These are phyloP conservation scores for Octonoba sinensis DNA, from an alignment of 2,888 invertebrate genomes.

Conservation along the genomic window DNA sequence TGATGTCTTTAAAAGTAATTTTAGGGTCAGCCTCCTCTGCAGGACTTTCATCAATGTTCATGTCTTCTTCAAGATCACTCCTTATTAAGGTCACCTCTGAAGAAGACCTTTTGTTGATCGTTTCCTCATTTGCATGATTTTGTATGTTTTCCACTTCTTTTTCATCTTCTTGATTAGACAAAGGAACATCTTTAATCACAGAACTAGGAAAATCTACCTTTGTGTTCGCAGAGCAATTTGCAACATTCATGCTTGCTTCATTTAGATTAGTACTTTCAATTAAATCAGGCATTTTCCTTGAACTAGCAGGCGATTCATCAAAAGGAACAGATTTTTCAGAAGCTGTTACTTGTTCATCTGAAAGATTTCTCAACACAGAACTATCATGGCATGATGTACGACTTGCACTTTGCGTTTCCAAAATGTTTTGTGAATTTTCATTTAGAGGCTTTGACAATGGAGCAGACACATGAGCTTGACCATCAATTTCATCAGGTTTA, in stretches of 20 bases:
- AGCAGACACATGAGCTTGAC: conserved; percentile 59
- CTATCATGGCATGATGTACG: no score
- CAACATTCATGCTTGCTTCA: background rate
- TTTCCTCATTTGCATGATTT: background rate
- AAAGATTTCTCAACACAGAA: no score
- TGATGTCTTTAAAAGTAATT: conserved; percentile 9
- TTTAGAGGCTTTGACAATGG: conserved; percentile 35
- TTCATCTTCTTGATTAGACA: background rate
- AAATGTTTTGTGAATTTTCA: background rate
- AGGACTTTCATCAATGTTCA: no score
- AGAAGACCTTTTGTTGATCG: no score
- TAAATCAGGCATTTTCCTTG: conserved; percentile 2
- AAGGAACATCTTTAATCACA: background rate
- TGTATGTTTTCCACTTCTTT: background rate
- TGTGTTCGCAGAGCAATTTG: background rate
- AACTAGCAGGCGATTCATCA: background rate
- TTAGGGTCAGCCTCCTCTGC: no score
- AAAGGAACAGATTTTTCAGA: no score
- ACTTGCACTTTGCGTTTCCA: no score
- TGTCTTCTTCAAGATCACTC: no score
- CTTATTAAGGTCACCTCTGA: no score
- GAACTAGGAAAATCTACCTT: background rate
- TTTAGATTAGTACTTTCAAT: background rate
- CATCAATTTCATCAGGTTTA: conserved; percentile 37
- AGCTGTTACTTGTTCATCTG: no score